A percentile compares a stretch with the other conserved stretches of the same genome.
phyloP scores from a whole-genome alignment of 2,888 invertebrate genomes.

The Nephrotoma guestfalica region DNA sequence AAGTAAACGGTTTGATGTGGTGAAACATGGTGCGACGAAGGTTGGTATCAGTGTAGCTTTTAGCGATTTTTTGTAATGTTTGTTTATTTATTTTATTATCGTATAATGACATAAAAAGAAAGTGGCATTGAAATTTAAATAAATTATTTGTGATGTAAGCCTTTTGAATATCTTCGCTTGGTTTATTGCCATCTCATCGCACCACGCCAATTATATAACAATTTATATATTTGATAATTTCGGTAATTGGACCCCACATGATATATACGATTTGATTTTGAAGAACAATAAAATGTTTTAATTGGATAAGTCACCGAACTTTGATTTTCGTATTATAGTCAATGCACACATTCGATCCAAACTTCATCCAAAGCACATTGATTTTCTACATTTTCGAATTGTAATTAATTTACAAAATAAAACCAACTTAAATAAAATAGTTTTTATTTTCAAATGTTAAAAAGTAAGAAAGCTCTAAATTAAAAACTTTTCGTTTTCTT shows the following conservation, averaged over 20 bases:
- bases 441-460: not conserved
- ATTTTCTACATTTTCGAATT: not conserved
- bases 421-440: not conserved
- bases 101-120: not conserved
- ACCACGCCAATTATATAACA: not conserved
- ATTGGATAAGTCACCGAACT: not conserved
- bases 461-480: not conserved
- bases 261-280: too few species aligned
- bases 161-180: not conserved
- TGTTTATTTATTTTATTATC: not conserved
- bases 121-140: not conserved
- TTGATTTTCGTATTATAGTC: not conserved
- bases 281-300: not conserved
- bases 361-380: not conserved
- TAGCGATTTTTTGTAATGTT: not conserved
- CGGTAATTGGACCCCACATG: not conserved
- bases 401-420: not conserved
- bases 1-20: not conserved
- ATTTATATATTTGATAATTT: not conserved
- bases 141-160: not conserved
- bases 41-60: not conserved
- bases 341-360: not conserved
- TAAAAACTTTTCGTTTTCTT: not conserved
- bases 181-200: not conserved
- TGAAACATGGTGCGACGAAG: not conserved